Percentiles rank a stretch among this genome's conserved stretches.
phyloP scores from a whole-genome alignment of 2,113 vertebrate species.

The Furnarius figulus region DNA sequence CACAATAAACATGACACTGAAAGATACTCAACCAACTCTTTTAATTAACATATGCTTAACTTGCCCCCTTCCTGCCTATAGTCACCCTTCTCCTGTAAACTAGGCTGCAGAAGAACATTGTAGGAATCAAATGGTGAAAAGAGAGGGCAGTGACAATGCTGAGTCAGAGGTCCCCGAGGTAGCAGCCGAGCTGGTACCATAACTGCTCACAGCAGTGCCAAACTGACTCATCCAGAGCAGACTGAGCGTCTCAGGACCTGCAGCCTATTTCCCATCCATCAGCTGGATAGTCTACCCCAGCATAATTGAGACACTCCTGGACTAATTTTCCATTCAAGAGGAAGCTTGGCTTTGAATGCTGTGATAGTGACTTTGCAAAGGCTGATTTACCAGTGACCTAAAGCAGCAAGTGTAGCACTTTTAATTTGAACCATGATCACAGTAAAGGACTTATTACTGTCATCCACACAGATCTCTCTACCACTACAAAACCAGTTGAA shows the following conservation, averaged over 20 bases:
- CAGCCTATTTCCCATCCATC: not conserved
- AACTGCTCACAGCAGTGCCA: not conserved
- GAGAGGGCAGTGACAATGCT: not conserved
- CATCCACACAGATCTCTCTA: not conserved
- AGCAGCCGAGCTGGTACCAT: not conserved
- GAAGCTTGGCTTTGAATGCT: not conserved
- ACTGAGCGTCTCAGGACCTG: not conserved
- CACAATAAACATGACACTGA: not conserved
- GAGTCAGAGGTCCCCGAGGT: conserved; percentile 12
- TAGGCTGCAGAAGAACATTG: not conserved
- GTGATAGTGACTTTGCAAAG: not conserved
- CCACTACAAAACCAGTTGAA: not conserved
- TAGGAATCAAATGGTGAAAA: not conserved
- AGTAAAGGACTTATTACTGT: not conserved
- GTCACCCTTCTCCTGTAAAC: not conserved
- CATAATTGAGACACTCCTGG: not conserved
- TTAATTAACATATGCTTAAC: not conserved
- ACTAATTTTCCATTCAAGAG: not conserved
- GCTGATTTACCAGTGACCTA: not conserved
- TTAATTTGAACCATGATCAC: not conserved
- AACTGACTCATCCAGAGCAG: not conserved
- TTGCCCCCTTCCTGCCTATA: not conserved
- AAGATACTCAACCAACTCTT: not conserved
- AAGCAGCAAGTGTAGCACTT: not conserved
- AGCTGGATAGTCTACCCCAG: accelerated